phyloP scores from a whole-genome alignment of 2,888 invertebrate species.

The Empis stercorea region DNA sequence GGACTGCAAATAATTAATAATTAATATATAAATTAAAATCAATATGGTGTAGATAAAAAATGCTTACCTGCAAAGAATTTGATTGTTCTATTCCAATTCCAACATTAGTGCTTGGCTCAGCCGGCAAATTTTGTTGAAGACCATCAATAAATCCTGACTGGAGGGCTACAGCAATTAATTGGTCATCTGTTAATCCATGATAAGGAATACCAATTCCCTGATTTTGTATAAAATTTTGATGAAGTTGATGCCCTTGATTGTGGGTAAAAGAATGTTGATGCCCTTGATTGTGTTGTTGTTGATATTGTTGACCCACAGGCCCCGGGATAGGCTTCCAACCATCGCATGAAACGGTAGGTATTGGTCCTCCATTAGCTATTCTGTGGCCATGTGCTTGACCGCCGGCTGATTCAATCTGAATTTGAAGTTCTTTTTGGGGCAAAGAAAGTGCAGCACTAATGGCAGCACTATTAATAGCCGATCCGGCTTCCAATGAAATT shows the following conservation, averaged over 20 bases:
- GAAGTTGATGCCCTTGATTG: neutral
- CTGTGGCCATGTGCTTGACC: slow-evolving; percentile 35
- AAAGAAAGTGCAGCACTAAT: slow-evolving; percentile 2
- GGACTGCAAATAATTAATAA: slow-evolving; percentile 9
- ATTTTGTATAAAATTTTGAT: neutral
- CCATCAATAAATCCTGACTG: slow-evolving; percentile 20
- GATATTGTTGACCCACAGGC: slow-evolving; percentile 31
- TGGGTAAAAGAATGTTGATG: too few species aligned
- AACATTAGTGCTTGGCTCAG: neutral
- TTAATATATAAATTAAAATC: too few species aligned
- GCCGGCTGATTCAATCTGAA: neutral
- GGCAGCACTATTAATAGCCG: slow-evolving; percentile 4
- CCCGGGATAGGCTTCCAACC: slow-evolving; percentile 81
- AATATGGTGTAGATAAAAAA: too few species aligned
- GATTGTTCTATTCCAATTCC: slow-evolving; percentile 12
- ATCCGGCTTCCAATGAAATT: slow-evolving; percentile 11
- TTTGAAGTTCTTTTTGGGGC: slow-evolving; percentile 4
- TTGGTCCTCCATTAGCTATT: slow-evolving; percentile 26
- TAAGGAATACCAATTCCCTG: neutral
- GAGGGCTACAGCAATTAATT: slow-evolving; percentile 30
- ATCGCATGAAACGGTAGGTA: slow-evolving; percentile 45
- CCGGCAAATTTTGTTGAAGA: neutral
- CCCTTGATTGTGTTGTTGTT: slow-evolving; percentile 10
- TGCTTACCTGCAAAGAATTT: slow-evolving; percentile 21
- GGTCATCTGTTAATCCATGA: slow-evolving; percentile 27